These are phyloP conservation scores for Colletes gigas DNA, from an alignment of 1,140 invertebrate genomes.

Conservation along the genomic window DNA sequence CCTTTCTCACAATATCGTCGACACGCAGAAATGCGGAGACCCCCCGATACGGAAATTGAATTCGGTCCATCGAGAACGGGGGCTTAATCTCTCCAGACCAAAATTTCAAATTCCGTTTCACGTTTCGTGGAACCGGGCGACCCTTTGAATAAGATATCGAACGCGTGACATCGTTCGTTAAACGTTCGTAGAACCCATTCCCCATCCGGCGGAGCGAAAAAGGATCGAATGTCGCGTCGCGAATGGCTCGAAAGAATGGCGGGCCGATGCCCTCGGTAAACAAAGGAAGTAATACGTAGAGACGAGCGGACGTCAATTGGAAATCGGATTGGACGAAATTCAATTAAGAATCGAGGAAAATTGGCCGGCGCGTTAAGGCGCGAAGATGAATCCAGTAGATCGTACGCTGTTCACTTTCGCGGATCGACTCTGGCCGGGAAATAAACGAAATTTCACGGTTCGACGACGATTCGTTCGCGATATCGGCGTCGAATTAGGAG, in stretches of 20 bases:
- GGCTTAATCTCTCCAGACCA: background rate
- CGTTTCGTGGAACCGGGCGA: background rate
- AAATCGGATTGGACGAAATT: constrained; percentile 78
- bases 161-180: constrained; percentile 7
- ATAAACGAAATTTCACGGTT: constrained; percentile 23
- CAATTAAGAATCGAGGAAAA: constrained; percentile 76
- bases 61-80: background rate
- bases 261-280: constrained; percentile 43
- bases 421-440: background rate
- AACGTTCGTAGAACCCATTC: too few species aligned
- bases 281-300: constrained; percentile 56
- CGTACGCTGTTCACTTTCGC: constrained; percentile 5
- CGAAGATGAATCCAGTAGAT: constrained; percentile 28
- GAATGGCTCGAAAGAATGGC: constrained; percentile 9
- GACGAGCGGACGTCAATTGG: constrained; percentile 52
- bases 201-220: too few species aligned
- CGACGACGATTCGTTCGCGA: too few species aligned
- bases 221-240: background rate
- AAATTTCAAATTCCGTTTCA: background rate
- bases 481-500: background rate
- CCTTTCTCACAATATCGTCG: too few species aligned
- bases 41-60: too few species aligned
- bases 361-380: constrained; percentile 58
- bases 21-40: too few species aligned
- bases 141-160: background rate